Percentiles rank a stretch among this genome's conserved stretches.
phyloP scores from a whole-genome alignment of 2,797 vertebrate genomes.

The Hoplostethus atlanticus region DNA sequence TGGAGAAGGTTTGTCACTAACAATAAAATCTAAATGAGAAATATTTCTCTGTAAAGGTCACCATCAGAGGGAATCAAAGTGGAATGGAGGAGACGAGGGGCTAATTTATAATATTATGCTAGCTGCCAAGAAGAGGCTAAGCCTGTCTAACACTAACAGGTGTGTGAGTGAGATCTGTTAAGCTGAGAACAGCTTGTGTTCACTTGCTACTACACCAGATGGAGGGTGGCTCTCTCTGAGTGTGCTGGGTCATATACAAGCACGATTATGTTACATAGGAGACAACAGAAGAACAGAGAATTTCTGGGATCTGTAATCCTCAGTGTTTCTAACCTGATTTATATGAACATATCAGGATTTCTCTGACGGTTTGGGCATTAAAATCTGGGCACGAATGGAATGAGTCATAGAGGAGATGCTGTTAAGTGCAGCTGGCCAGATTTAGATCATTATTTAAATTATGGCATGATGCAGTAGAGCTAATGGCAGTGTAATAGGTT shows the following conservation, averaged over 20 bases:
- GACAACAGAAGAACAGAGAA: conserved; percentile 46
- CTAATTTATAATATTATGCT: conserved; percentile 69
- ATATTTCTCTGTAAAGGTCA: conserved; percentile 76
- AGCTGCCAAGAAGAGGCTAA: conserved; percentile 70
- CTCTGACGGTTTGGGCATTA: conserved; percentile 60
- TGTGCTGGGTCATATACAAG: conserved; percentile 69
- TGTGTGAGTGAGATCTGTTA: conserved; percentile 76
- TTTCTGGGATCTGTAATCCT: conserved; percentile 37
- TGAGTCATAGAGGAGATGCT: conserved; percentile 58
- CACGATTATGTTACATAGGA: conserved; percentile 63
- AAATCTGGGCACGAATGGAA: conserved; percentile 64
- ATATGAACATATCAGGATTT: conserved; percentile 58
- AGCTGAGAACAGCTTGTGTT: conserved; percentile 80
- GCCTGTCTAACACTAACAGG: conserved; percentile 75
- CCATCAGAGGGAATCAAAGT: conserved; percentile 66
- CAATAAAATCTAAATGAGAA: conserved; percentile 64
- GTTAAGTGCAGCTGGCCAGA: conserved; percentile 71
- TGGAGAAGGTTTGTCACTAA: conserved; percentile 53
- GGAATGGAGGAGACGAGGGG: conserved; percentile 63
- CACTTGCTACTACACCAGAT: conserved; percentile 75
- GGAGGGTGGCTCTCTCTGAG: conserved; percentile 71
- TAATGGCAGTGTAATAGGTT: conserved; percentile 75
- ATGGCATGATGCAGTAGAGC: conserved; percentile 61
- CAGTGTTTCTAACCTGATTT: conserved; percentile 49
- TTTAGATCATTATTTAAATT: conserved; percentile 78